These are phyloP conservation scores for Trematomus loennbergii DNA, from an alignment of 2,113 vertebrate species.

Conservation along the genomic window DNA sequence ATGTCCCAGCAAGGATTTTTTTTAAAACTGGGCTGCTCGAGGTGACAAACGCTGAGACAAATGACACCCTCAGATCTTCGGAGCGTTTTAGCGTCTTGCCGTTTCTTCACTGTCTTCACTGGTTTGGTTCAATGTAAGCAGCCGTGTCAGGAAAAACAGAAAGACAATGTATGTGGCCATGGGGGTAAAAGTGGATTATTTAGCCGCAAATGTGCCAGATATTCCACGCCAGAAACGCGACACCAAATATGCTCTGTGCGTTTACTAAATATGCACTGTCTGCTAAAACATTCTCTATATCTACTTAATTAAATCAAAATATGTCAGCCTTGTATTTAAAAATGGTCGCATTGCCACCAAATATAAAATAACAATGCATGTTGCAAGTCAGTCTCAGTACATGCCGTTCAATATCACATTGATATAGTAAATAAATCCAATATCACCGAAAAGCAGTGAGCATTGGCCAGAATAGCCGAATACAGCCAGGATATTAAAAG, in stretches of 20 bases:
- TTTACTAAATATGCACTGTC: background rate
- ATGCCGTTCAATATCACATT: no score
- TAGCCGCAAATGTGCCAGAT: background rate
- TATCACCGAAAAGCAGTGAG: background rate
- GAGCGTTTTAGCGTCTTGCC: background rate
- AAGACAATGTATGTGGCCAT: background rate
- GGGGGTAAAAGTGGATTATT: background rate
- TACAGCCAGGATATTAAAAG: background rate
- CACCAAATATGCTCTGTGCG: no score
- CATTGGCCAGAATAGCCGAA: background rate
- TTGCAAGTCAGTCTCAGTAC: background rate
- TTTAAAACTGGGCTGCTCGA: background rate
- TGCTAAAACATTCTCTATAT: background rate
- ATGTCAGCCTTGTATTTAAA: background rate
- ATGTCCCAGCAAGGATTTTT: conserved; percentile 10
- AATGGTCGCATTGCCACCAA: background rate
- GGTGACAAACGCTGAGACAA: background rate
- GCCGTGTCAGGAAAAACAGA: background rate
- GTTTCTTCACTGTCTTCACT: background rate
- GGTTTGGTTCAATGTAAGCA: background rate
- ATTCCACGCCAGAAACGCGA: background rate
- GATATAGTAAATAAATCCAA: background rate
- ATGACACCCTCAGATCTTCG: background rate
- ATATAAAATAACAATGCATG: background rate
- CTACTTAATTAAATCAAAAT: background rate